phyloP scores from a whole-genome alignment of 2,888 invertebrate species.

The Drosophila ochracea region DNA sequence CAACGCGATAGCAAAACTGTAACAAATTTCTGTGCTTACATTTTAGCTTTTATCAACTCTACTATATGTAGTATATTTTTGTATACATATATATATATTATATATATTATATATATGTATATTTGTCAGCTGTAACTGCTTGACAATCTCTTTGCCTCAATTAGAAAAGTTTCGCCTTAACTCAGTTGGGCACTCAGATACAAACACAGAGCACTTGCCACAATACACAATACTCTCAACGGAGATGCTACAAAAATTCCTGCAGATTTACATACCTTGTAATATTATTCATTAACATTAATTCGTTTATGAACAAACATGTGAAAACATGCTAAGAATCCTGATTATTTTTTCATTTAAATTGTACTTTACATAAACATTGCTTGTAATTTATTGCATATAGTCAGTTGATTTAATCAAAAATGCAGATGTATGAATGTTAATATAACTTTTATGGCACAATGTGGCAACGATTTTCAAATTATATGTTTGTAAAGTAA shows the following conservation, averaged over 20 bases:
- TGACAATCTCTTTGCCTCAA: conserved; percentile 60
- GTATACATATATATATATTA: neutral
- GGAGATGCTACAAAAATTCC: conserved; percentile 15
- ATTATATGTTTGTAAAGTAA: neutral
- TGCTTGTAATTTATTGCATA: neutral
- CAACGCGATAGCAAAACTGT: conserved; percentile 7
- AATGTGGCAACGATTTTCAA: neutral
- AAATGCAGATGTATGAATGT: neutral
- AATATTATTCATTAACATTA: conserved; percentile 23
- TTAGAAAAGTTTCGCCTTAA: conserved; percentile 68
- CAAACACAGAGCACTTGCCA: conserved; percentile 32
- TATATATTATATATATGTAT: neutral
- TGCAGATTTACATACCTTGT: conserved; percentile 19
- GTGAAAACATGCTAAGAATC: conserved; percentile 18
- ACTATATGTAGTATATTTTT: neutral
- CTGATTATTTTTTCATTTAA: conserved; percentile 12
- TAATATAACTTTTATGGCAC: neutral
- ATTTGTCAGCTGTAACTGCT: conserved; percentile 35
- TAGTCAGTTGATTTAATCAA: neutral
- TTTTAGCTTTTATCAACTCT: conserved; percentile 17
- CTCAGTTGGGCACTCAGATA: conserved; percentile 29
- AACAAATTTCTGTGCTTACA: conserved; percentile 25
- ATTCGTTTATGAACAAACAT: neutral
- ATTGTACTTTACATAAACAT: neutral
- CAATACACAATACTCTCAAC: conserved; percentile 11